Evolutionary conservation across 2,888 invertebrate genomes (phyloP).

Genomic region (Cetonia aurata): DNA sequence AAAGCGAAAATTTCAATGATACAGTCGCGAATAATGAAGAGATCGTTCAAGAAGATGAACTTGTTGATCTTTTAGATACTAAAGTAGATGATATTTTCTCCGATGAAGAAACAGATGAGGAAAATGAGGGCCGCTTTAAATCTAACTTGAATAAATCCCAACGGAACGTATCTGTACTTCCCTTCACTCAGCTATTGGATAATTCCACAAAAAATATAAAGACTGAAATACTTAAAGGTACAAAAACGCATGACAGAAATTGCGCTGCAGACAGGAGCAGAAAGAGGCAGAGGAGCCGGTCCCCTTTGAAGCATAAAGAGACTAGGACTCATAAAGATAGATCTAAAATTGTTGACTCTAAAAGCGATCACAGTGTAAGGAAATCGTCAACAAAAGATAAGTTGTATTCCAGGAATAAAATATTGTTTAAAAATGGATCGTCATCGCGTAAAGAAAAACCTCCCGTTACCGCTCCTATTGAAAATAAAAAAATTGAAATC

Average conservation of each 20-base stretch:
- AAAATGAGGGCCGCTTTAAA: conserved; percentile 65
- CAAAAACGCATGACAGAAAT: conserved; percentile 28
- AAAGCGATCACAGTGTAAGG: conserved; percentile 7
- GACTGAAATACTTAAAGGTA: conserved; percentile 38
- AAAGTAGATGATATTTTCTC: conserved; percentile 63
- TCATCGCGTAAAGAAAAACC: conserved; percentile 40
- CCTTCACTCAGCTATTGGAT: conserved; percentile 50
- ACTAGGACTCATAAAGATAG: conserved; percentile 10
- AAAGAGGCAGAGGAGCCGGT: conserved; percentile 36
- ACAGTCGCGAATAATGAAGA: conserved; percentile 40
- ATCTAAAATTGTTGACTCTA: conserved; percentile 23
- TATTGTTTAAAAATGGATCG: conserved; percentile 35
- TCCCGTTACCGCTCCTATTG: conserved; percentile 51
- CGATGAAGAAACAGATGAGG: conserved; percentile 64
- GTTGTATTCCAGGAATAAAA: conserved; percentile 28
- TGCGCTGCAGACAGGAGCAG: conserved; percentile 23
- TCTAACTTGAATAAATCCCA: conserved; percentile 48
- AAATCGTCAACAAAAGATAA: conserved; percentile 39
- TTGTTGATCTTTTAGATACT: conserved; percentile 57
- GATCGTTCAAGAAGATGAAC: conserved; percentile 50
- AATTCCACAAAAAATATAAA: conserved; percentile 41
- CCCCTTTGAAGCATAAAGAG: conserved; percentile 32
- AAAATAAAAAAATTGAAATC: conserved; percentile 62
- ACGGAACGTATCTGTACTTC: conserved; percentile 45
- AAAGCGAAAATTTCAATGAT: conserved; percentile 40